These are phyloP conservation scores for Myiagra hebetior DNA, from an alignment of 2,113 vertebrate species.

Conservation along the genomic window DNA sequence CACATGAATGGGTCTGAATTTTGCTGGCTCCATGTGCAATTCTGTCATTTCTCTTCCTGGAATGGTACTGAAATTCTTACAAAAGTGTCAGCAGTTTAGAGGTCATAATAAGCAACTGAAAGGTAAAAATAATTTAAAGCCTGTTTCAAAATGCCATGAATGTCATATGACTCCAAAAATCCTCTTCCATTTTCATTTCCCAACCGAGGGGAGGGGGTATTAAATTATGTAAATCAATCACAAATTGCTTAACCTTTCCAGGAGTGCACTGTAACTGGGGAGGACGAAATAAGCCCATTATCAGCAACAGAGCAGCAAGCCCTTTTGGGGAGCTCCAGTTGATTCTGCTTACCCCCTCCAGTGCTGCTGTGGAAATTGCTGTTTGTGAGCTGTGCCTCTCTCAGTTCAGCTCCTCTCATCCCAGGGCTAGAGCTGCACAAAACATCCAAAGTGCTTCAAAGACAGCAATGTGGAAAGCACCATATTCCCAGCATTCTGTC, in stretches of 20 bases:
- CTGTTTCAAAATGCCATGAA: constrained; percentile 11
- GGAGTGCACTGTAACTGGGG: neutral
- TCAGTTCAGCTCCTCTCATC: neutral
- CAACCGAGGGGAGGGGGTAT: neutral
- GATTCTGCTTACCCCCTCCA: constrained; percentile 15
- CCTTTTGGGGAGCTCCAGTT: constrained; percentile 24
- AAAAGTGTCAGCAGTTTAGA: constrained; percentile 30
- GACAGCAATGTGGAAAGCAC: neutral
- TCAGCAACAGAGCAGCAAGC: constrained; percentile 37
- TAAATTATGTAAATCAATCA: constrained; percentile 61
- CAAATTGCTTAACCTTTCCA: constrained; percentile 59
- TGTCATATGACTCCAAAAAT: neutral
- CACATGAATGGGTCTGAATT: constrained; percentile 24
- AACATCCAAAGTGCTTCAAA: neutral
- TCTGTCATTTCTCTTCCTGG: neutral
- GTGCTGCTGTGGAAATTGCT: neutral
- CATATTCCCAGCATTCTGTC: neutral
- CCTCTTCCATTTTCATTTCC: constrained; percentile 31
- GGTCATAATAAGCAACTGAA: constrained; percentile 15
- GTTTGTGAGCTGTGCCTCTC: neutral
- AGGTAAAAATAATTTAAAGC: neutral
- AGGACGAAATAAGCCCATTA: constrained; percentile 55
- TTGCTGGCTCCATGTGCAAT: neutral
- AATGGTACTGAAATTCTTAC: neutral
- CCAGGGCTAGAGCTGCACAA: neutral